These are phyloP conservation scores for Otolemur garnettii DNA, from an alignment of 2,113 vertebrate genomes.

Conservation along the genomic window DNA sequence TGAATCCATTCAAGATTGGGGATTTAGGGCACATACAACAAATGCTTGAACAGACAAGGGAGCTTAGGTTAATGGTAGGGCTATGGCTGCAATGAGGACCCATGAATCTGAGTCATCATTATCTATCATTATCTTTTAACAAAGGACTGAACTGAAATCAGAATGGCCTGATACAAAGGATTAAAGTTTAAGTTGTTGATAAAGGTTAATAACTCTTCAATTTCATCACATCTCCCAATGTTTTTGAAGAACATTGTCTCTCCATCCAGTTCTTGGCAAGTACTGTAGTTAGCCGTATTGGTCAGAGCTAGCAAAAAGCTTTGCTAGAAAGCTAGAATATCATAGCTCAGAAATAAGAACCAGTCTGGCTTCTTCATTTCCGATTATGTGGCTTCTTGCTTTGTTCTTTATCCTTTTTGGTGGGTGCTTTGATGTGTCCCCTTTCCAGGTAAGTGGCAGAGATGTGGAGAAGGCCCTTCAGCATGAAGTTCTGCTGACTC, in stretches of 20 bases:
- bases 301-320: not conserved
- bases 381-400: not conserved
- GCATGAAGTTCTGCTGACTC: not conserved
- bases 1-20: not conserved
- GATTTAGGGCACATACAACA: not conserved
- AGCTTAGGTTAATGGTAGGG: not conserved
- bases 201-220: not conserved
- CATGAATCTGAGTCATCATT: not conserved
- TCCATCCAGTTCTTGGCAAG: not conserved
- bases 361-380: not conserved
- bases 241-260: not conserved
- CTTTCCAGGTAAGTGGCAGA: not conserved
- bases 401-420: not conserved
- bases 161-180: not conserved
- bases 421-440: accelerated
- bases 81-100: not conserved
- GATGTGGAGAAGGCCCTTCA: not conserved
- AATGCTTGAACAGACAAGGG: not conserved
- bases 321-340: not conserved
- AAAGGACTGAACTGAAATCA: not conserved
- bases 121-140: too few species aligned
- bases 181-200: not conserved
- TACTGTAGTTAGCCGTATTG: not conserved
- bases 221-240: not conserved
- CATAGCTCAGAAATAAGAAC: not conserved